phyloP scores from a whole-genome alignment of 2,797 vertebrate genomes.

The Peromyscus eremicus region DNA sequence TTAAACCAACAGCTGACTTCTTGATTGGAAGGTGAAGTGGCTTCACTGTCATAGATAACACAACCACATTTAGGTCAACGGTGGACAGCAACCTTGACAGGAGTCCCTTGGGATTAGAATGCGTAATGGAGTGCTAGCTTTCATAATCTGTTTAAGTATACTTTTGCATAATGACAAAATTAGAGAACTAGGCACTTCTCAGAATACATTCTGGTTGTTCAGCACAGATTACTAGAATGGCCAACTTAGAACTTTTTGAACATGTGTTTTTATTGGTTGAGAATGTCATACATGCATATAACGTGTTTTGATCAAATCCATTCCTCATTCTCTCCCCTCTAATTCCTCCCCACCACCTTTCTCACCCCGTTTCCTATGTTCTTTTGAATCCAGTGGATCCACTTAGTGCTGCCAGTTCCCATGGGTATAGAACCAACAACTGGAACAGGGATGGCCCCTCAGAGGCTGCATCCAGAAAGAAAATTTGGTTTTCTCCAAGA shows the following conservation, averaged over 20 bases:
- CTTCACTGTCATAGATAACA: background rate
- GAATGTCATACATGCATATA: background rate
- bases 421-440: background rate
- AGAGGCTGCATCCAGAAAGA: too few species aligned
- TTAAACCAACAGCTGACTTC: background rate
- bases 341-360: background rate
- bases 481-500: background rate
- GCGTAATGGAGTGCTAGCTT: background rate
- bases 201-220: background rate
- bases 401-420: background rate
- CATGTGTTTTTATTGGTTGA: background rate
- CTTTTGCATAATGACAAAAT: background rate
- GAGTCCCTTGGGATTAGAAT: background rate
- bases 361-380: background rate
- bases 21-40: background rate
- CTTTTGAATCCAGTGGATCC: too few species aligned
- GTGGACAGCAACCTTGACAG: background rate
- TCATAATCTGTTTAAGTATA: background rate
- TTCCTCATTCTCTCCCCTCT: background rate
- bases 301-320: background rate
- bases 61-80: background rate
- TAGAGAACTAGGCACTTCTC: background rate
- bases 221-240: background rate
- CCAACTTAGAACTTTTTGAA: background rate
- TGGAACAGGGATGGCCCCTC: background rate